phyloP scores from a whole-genome alignment of 2,888 invertebrate genomes.

The Tipula vernalis region DNA sequence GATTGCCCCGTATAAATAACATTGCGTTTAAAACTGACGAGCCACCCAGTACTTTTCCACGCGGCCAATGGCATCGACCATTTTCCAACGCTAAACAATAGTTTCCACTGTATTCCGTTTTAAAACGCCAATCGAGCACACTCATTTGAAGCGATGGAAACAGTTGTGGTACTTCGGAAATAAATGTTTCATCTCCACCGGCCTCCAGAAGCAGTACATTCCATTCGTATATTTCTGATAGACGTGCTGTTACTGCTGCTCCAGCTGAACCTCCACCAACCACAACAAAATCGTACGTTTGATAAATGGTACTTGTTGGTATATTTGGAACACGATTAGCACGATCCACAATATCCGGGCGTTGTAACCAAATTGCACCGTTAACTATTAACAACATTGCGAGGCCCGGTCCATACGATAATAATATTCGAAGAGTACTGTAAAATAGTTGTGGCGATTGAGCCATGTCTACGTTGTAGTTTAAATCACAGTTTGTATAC shows the following conservation, averaged over 20 bases:
- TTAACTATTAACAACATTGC: conserved; percentile 50
- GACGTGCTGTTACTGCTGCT: conserved; percentile 61
- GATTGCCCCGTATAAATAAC: conserved; percentile 77
- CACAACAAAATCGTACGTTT: conserved; percentile 65
- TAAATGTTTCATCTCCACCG: conserved; percentile 57
- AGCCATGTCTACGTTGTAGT: conserved; percentile 12
- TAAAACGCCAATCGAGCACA: conserved; percentile 70
- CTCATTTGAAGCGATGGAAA: conserved; percentile 60
- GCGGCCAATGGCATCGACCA: conserved; percentile 57
- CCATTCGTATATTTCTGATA: conserved; percentile 62
- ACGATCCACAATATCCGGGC: conserved; percentile 60
- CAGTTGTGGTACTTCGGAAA: conserved; percentile 59
- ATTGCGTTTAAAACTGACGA: conserved; percentile 80
- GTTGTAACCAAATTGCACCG: conserved; percentile 46
- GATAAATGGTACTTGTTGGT: conserved; percentile 39
- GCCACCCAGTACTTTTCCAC: conserved; percentile 69
- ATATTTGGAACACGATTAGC: conserved; percentile 47
- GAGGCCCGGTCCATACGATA: conserved; percentile 52
- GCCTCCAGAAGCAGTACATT: conserved; percentile 67
- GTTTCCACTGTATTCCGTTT: conserved; percentile 54
- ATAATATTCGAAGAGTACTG: conserved; percentile 47
- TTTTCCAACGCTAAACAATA: conserved; percentile 58
- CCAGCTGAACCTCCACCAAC: conserved; percentile 77
- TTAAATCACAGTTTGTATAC: neutral
- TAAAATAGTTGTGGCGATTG: conserved; percentile 27